Percentiles rank a stretch among this genome's conserved stretches.
Conservation (phyloP, 2,113 vertebrate species). For the Larimichthys crocea region DNA sequence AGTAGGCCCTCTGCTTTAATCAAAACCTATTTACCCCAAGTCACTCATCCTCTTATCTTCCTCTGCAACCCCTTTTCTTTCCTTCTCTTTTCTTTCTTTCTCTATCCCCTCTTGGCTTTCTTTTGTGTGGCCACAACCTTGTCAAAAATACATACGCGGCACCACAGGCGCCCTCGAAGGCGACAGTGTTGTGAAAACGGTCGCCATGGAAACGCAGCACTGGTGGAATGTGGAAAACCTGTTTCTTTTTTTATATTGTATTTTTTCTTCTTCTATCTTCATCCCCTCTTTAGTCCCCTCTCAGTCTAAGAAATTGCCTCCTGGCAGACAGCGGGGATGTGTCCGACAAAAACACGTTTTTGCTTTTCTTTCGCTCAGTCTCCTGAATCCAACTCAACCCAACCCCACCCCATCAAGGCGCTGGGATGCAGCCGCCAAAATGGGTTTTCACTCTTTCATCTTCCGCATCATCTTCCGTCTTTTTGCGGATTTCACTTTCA, state of each 20-base stretch:
- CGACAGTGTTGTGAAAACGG: constrained; percentile 76
- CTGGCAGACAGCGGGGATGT: constrained; percentile 34
- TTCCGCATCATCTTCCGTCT: constrained; percentile 37
- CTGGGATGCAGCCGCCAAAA: constrained; percentile 7
- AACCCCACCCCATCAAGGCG: not conserved
- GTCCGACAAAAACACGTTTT: constrained; percentile 13
- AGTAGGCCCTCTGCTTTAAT: constrained; percentile 71
- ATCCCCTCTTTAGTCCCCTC: constrained; percentile 39
- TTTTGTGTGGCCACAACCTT: constrained; percentile 81
- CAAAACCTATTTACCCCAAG: constrained; percentile 79
- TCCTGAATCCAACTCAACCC: not conserved
- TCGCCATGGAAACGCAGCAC: constrained; percentile 80
- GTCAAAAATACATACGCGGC: constrained; percentile 80
- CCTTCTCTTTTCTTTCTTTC: constrained; percentile 41
- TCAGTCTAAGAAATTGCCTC: constrained; percentile 50
- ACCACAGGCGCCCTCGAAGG: constrained; percentile 66
- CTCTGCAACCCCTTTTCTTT: constrained; percentile 54
- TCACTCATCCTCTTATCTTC: constrained; percentile 81
- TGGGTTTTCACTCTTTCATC: constrained; percentile 37
- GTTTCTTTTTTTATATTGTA: constrained; percentile 7
- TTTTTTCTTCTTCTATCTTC: constrained; percentile 30
- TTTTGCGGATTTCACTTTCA: constrained; percentile 33
- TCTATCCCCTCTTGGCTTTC: constrained; percentile 58
- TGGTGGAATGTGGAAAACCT: constrained; percentile 68
- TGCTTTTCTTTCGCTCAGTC: not conserved